phyloP scores from a whole-genome alignment of 2,888 invertebrate genomes.

The Acrobasis repandana region DNA sequence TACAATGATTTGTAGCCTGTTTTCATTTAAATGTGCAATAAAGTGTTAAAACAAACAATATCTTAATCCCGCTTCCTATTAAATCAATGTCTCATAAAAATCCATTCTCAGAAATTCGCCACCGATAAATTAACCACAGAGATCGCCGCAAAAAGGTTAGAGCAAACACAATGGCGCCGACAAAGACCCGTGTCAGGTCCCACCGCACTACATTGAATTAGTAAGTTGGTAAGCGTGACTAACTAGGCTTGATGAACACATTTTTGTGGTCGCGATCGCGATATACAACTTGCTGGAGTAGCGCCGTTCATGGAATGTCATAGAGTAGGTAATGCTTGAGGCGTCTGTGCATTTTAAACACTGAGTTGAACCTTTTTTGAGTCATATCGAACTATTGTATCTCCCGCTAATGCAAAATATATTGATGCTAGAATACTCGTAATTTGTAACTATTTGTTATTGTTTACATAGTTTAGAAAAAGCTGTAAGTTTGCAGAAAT shows the following conservation, averaged over 20 bases:
- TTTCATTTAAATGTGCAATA: too few species aligned
- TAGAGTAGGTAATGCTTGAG: background rate
- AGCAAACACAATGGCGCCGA: slow-evolving; percentile 49
- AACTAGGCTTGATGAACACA: slow-evolving; percentile 58
- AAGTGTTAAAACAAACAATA: too few species aligned
- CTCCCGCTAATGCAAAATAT: too few species aligned
- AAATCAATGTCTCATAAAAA: slow-evolving; percentile 41
- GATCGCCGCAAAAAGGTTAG: slow-evolving; percentile 52
- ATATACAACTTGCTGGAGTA: slow-evolving; percentile 2
- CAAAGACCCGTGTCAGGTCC: slow-evolving; percentile 39
- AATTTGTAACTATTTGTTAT: too few species aligned
- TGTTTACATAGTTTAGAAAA: too few species aligned
- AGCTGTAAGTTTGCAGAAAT: too few species aligned
- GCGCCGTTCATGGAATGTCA: slow-evolving; percentile 3
- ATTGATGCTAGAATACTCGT: too few species aligned
- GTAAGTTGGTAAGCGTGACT: slow-evolving; percentile 59
- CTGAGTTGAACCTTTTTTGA: too few species aligned
- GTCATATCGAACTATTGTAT: too few species aligned
- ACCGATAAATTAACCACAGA: slow-evolving; percentile 57
- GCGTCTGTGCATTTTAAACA: too few species aligned
- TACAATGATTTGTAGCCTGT: too few species aligned
- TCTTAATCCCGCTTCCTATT: slow-evolving; percentile 24
- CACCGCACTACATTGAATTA: slow-evolving; percentile 44
- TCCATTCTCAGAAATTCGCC: slow-evolving; percentile 51
- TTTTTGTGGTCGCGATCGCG: slow-evolving; percentile 56